Evolutionary conservation across 2,113 vertebrate genomes (phyloP).

Genomic region (Oreocharis arfaki): DNA sequence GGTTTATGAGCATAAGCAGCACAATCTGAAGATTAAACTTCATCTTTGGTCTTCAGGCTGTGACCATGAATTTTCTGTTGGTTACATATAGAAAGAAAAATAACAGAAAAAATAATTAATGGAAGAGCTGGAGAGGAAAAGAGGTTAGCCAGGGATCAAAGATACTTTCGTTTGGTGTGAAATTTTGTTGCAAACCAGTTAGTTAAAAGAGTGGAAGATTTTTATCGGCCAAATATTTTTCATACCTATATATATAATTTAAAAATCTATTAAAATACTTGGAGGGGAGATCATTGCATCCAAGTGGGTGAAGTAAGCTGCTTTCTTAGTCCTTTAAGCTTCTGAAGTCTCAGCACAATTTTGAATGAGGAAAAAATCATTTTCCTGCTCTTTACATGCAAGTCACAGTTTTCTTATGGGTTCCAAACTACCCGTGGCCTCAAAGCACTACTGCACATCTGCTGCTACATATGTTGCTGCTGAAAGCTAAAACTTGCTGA

Average conservation of each 20-base stretch:
- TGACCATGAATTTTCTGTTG: constrained; percentile 17
- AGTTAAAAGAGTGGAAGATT: neutral
- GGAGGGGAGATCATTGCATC: neutral
- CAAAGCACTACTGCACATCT: constrained; percentile 61
- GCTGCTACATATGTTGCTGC: constrained; percentile 57
- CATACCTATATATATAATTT: neutral
- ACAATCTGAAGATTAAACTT: constrained; percentile 52
- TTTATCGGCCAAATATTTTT: neutral
- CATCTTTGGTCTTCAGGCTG: constrained; percentile 32
- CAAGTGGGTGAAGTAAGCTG: neutral
- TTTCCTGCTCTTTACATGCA: constrained; percentile 43
- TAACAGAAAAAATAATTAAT: neutral
- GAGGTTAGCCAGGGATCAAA: neutral
- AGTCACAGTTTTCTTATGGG: constrained; percentile 60
- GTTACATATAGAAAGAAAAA: constrained; percentile 1
- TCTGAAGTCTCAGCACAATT: constrained; percentile 57
- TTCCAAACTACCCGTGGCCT: constrained; percentile 50
- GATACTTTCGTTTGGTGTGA: neutral
- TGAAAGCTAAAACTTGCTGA: constrained; percentile 71
- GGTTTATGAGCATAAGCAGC: constrained; percentile 1
- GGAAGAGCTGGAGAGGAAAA: neutral
- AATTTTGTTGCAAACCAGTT: neutral
- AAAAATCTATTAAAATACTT: neutral
- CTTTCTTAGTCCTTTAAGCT: constrained; percentile 30
- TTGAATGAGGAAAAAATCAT: neutral